Evolutionary conservation across 2,888 invertebrate species (phyloP).

Genomic region (Iselma pallidipennis): DNA sequence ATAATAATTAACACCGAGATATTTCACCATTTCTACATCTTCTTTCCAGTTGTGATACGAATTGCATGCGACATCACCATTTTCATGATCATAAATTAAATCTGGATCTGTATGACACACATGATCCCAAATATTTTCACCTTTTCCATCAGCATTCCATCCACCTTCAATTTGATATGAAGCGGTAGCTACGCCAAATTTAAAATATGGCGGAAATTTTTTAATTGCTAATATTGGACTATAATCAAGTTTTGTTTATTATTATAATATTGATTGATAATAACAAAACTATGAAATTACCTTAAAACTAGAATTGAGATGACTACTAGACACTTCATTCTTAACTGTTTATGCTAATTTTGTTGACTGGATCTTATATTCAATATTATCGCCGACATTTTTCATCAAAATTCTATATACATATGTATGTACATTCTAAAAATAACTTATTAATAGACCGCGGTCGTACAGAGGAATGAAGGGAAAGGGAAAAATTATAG

Average conservation of each 20-base stretch:
- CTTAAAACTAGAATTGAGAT: background rate
- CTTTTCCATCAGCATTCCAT: slow-evolving; percentile 17
- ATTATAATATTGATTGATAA: background rate
- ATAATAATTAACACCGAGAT: slow-evolving; percentile 61
- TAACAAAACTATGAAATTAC: too few relatives aligned
- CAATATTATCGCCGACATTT: background rate
- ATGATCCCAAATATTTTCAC: slow-evolving; percentile 24
- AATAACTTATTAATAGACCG: too few relatives aligned
- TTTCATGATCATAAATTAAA: slow-evolving; percentile 60
- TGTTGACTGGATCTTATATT: background rate
- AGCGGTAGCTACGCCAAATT: slow-evolving; percentile 13
- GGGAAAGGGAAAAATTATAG: too few relatives aligned
- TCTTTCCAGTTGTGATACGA: slow-evolving; percentile 66
- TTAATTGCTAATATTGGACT: background rate
- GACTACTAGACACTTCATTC: slow-evolving; percentile 6
- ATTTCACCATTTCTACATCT: slow-evolving; percentile 62
- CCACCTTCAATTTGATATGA: slow-evolving; percentile 21
- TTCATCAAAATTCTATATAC: background rate
- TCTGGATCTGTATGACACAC: slow-evolving; percentile 29
- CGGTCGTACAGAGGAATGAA: too few relatives aligned
- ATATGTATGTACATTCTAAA: too few relatives aligned
- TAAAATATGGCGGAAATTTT: slow-evolving; percentile 2
- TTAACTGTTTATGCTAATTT: background rate
- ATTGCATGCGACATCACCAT: slow-evolving; percentile 66
- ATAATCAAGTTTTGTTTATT: background rate